These are phyloP conservation scores for Catharus ustulatus DNA, from an alignment of 2,797 vertebrate genomes.

Conservation along the genomic window DNA sequence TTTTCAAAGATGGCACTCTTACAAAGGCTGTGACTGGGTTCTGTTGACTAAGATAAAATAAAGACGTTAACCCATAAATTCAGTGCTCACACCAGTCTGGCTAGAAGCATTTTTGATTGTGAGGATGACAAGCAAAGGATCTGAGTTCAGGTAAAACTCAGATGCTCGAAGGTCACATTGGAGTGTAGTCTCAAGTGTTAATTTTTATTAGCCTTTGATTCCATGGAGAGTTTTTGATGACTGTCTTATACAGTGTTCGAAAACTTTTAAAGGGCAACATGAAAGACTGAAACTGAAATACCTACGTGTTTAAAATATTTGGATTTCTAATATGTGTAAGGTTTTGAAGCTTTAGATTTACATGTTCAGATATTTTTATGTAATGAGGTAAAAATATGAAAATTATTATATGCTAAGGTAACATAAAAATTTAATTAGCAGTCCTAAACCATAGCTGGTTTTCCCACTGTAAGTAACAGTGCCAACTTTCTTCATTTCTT, in stretches of 20 bases:
- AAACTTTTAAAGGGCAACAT: not conserved
- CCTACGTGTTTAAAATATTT: not conserved
- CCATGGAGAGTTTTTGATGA: not conserved
- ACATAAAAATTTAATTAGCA: not conserved
- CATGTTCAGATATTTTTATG: not conserved
- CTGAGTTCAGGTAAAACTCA: not conserved
- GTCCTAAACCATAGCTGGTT: not conserved
- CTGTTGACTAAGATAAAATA: not conserved
- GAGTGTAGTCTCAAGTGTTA: not conserved
- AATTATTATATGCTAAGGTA: not conserved
- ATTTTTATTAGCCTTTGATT: not conserved
- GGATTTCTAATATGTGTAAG: not conserved
- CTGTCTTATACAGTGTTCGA: not conserved
- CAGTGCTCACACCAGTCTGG: not conserved
- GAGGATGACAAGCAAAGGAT: not conserved
- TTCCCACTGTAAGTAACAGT: not conserved
- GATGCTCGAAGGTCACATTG: not conserved
- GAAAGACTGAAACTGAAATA: not conserved
- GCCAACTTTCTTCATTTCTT: not conserved
- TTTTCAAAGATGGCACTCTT: not conserved
- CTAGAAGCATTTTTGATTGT: not conserved
- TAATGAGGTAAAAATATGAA: not conserved
- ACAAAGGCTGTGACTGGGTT: not conserved
- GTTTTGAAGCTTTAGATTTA: not conserved
- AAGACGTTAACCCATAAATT: not conserved